These are phyloP conservation scores for Lepus timidus DNA, from an alignment of 2,113 vertebrate species.

Conservation along the genomic window DNA sequence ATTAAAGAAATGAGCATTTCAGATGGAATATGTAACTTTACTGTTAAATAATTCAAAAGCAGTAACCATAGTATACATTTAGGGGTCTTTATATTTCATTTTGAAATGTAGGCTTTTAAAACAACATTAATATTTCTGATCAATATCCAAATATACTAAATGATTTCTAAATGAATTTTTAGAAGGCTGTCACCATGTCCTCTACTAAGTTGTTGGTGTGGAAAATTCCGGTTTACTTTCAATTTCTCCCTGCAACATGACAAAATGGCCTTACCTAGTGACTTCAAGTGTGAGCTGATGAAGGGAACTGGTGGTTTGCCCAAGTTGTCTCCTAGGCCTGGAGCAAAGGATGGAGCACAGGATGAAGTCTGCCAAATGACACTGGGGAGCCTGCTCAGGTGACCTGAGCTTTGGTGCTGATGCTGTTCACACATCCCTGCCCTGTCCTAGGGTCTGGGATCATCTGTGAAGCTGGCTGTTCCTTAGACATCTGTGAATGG, in stretches of 20 bases:
- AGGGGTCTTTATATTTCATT: conserved; percentile 53
- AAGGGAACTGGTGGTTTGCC: neutral
- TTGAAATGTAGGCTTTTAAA: conserved; percentile 42
- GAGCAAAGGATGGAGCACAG: neutral
- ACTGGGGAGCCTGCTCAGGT: neutral
- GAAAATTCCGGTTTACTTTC: neutral
- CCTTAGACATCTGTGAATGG: neutral
- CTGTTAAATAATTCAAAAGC: conserved; percentile 71
- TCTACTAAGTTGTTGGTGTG: neutral
- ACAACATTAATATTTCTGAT: neutral
- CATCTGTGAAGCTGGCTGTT: neutral
- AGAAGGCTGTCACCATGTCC: neutral
- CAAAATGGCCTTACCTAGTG: neutral
- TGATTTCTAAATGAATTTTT: conserved; percentile 64
- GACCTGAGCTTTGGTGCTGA: neutral
- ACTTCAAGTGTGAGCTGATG: neutral
- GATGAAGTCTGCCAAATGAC: neutral
- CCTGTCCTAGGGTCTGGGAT: neutral
- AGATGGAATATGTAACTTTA: conserved; percentile 53
- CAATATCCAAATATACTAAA: conserved; percentile 4
- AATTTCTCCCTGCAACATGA: neutral
- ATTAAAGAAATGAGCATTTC: conserved; percentile 44
- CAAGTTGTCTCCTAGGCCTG: neutral
- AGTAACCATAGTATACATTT: conserved; percentile 39
- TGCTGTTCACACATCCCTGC: neutral